Percentiles rank a stretch among this genome's conserved stretches.
Conservation (phyloP, 2,888 invertebrate species). For the Pseudococcus longispinus region DNA sequence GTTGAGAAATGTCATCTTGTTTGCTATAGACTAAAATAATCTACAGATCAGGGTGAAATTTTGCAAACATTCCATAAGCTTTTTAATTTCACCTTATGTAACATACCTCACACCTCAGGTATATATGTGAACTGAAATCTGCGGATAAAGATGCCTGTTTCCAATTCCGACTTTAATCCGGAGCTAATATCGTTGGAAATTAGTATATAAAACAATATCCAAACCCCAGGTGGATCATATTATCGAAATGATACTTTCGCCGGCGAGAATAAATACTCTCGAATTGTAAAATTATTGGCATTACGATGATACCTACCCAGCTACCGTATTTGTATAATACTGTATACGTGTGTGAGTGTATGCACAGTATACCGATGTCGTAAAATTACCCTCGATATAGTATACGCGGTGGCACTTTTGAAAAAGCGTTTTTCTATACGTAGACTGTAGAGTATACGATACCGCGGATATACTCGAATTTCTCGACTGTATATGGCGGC, state of each 20-base stretch:
- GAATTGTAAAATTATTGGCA: neutral
- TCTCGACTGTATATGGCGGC: conserved; percentile 2
- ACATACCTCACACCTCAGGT: no score
- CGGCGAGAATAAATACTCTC: neutral
- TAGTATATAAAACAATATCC: neutral
- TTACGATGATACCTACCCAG: neutral
- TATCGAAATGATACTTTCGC: neutral
- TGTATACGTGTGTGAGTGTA: neutral
- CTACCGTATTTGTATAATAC: no score
- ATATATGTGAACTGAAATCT: no score
- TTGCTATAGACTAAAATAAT: no score
- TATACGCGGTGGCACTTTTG: neutral
- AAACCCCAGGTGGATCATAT: neutral
- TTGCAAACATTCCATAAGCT: no score
- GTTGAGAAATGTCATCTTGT: no score
- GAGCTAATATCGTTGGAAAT: neutral
- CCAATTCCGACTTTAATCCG: neutral
- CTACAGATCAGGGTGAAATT: no score
- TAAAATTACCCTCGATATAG: neutral
- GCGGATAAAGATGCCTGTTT: no score
- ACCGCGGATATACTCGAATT: conserved; percentile 2
- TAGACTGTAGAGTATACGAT: no score
- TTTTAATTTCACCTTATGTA: no score
- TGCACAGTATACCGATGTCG: neutral
- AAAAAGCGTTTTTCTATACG: neutral